Evolutionary conservation across 2,113 vertebrate genomes (phyloP), one percentile per base, ranked within the genome.

Genomic region (Calyptommatus sinebrachiatus): DNA sequence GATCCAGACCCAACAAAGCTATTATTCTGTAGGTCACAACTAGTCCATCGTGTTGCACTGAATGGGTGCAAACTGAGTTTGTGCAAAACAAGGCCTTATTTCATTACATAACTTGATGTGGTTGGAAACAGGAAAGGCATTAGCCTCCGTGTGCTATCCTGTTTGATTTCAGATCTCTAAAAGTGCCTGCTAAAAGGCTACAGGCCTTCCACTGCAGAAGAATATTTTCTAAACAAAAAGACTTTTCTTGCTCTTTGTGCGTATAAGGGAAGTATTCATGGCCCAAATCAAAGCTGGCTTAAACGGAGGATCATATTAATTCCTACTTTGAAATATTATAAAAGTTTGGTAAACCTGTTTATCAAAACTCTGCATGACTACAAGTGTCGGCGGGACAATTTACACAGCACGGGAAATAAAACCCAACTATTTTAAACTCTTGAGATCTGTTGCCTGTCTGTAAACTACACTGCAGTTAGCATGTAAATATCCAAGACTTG

Each of bases 351-450:
- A 66, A 48, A 60, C 45, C 67, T 68, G 63, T 45, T 57, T 74
- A 57, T 73, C 50, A 74, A 68, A 41, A 80, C 73, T 63, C 79
- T 74, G 79, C 28, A 68, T 74, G 72, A 60, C 31, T 31, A 60
- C 48, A 79, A 10, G 57, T 63, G 60, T 46, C 41, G 71, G 18
- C 2, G 20, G 69, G 22, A 71, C 28, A 46, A 71, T 21, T 6
- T 57, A 24, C 29, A 31, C 50, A 57, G 2, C 35, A 62, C 8
- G 18, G 57, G 41, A 62, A 79, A 41, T 21, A 26, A 62, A 79
- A 48, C 57, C 61, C 67, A 9, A 28, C 71, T 24, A 41, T 20
- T 68, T 60, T 60, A 26, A 74, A 57, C 12, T 26, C 41, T 63
- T 72, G 46, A 79, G 24, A 71, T 71, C 20, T 73, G 12, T 73